Evolutionary conservation across 1,140 invertebrate genomes (phyloP).

Genomic region (Reticulitermes speratus): DNA sequence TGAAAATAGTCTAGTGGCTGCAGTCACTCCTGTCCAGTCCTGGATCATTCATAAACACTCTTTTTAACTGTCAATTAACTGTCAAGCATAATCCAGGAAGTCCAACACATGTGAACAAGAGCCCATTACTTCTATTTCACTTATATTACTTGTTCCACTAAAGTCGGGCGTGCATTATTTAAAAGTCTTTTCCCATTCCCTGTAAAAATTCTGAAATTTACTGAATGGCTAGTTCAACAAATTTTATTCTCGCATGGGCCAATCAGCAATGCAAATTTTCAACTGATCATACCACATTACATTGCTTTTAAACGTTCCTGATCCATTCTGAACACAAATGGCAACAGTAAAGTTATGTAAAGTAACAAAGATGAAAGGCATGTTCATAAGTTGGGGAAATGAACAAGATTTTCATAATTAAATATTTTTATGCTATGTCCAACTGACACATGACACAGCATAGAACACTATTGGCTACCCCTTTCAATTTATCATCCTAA

Average conservation of each 20-base stretch:
- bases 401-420: neutral
- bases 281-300: neutral
- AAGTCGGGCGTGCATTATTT: neutral
- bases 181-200: neutral
- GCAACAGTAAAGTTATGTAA: neutral
- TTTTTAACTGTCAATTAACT: neutral
- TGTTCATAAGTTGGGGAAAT: neutral
- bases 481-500: neutral
- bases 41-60: no score
- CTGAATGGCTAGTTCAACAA: neutral
- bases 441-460: neutral
- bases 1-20: no score
- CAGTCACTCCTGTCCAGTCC: neutral
- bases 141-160: neutral
- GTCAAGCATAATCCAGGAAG: neutral
- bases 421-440: neutral
- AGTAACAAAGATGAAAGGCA: neutral
- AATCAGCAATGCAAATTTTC: neutral
- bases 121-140: neutral
- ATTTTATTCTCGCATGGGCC: neutral
- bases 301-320: neutral
- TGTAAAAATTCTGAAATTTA: constrained; percentile 14
- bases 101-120: neutral
- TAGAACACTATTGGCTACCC: neutral
- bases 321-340: neutral